Conservation (phyloP, 1,140 invertebrate genomes). For the Metaphire vulgaris region DNA sequence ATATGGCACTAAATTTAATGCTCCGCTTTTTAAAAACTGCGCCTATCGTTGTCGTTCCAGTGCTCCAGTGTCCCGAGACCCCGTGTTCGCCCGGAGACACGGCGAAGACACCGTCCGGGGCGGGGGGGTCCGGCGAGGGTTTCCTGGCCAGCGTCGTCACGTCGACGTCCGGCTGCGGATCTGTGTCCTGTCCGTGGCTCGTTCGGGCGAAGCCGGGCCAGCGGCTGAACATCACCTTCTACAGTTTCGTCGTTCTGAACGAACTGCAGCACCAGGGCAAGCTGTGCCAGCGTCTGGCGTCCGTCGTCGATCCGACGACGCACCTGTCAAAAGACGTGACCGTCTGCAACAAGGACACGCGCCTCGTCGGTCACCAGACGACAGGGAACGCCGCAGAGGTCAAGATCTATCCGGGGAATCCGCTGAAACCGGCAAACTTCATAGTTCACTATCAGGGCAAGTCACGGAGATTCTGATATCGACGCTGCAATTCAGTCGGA, state of each 20-base stretch:
- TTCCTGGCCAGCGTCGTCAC: conserved; percentile 14
- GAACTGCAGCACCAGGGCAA: neutral
- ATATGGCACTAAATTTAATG: too few species aligned
- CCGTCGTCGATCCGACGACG: neutral
- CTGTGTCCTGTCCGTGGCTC: conserved; percentile 9
- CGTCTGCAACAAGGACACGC: conserved; percentile 6
- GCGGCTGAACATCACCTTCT: conserved; percentile 16
- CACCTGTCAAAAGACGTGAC: conserved; percentile 18
- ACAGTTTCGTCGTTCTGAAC: neutral
- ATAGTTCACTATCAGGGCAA: neutral
- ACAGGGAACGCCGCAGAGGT: neutral
- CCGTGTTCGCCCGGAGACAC: too few species aligned
- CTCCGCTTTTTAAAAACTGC: too few species aligned
- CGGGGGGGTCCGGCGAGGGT: neutral
- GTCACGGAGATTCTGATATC: too few species aligned
- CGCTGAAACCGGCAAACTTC: neutral
- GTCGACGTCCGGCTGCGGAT: conserved; percentile 1
- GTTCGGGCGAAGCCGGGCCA: conserved; percentile 10
- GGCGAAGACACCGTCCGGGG: too few species aligned
- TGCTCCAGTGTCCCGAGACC: too few species aligned
- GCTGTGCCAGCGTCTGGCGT: conserved; percentile 17
- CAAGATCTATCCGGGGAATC: neutral
- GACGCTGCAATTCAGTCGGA: too few species aligned
- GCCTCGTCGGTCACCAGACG: neutral
- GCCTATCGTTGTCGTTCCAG: too few species aligned